Evolutionary conservation across 2,888 invertebrate genomes (phyloP).

Genomic region (Anoplius nigerrimus): DNA sequence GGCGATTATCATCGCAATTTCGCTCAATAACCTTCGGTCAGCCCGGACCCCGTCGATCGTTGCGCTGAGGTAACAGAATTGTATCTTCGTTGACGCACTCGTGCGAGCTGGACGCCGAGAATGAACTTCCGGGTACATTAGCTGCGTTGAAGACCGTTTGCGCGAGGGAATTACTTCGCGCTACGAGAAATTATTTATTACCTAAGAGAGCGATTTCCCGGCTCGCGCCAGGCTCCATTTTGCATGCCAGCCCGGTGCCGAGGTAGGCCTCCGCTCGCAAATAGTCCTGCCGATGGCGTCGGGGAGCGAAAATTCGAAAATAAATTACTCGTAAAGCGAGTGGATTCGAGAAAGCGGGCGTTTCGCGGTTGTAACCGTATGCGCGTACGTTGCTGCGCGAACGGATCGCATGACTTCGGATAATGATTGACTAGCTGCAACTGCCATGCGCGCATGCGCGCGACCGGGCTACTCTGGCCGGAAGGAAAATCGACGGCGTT

Average conservation of each 20-base stretch:
- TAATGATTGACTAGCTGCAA: no score
- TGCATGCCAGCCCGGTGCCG: constrained; percentile 24
- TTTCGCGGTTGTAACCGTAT: no score
- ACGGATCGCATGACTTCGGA: no score
- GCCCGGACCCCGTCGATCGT: not conserved
- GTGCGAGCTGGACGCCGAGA: not conserved
- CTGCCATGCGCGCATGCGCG: no score
- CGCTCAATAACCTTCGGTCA: no score
- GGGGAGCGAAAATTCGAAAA: constrained; percentile 33
- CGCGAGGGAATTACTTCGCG: constrained; percentile 45
- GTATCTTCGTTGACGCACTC: not conserved
- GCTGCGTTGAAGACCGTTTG: constrained; percentile 16
- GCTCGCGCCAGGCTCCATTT: constrained; percentile 9
- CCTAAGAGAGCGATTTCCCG: constrained; percentile 41
- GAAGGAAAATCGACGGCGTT: no score
- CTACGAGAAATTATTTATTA: constrained; percentile 46
- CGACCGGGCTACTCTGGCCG: no score
- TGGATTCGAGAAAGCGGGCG: no score
- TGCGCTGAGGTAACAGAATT: not conserved
- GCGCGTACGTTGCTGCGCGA: no score
- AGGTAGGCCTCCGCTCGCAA: constrained; percentile 16
- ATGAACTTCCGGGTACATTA: not conserved
- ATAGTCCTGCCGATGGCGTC: constrained; percentile 20
- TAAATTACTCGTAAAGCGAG: constrained; percentile 32
- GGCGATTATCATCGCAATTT: no score